Evolutionary conservation across 30 jellyfish, hydroid and myxozoan species (phyloP), one percentile per base, ranked within the genome.

Genomic region (Rhopilema esculentum): DNA sequence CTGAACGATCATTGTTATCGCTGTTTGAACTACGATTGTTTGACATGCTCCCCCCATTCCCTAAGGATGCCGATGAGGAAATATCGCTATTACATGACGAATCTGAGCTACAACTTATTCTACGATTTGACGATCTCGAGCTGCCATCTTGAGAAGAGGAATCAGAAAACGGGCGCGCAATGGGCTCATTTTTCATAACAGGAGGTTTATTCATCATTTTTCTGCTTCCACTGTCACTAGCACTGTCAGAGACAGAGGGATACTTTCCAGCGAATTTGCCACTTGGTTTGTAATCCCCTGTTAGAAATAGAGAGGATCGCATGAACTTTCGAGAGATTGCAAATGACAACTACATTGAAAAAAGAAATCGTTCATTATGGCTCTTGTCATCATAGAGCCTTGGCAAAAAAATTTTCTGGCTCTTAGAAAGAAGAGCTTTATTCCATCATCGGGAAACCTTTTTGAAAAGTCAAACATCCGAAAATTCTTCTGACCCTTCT

Each of bases 61-160:
- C 20, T 1, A 20, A 19, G 24, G 72, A 68, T 4, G 75, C 30
- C 48, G 83, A 31, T 1, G 84, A 73, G 70, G 19, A 73, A 33
- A 30, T 66, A n/a, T 66, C 90, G 8, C 68, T 70, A 66, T 81
- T 66, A 53, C 33, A 18, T 4, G 90, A 49, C 63, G 90, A 80
- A 12, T 80, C 90, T 6, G 90, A 80, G 73, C 90, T 64, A 16
- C 64, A 12, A 49, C 90, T 80, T 28, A 27, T 66, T 20, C 69
- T 64, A 8, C 18, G 70, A 21, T 79, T 40, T 49, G 72, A 15
- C 8, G 75, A 0, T 20, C 71, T 65, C 6, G 73, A 20, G 23
- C 40, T 32, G 32, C 31, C 81, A 22, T 69, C 53, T 49, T 28
- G 51, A 63, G 20, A 28, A 27, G 79, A 27, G 31, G 80, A 61